These are phyloP conservation scores for Cygnus atratus DNA, from an alignment of 2,113 vertebrate genomes.

Conservation along the genomic window DNA sequence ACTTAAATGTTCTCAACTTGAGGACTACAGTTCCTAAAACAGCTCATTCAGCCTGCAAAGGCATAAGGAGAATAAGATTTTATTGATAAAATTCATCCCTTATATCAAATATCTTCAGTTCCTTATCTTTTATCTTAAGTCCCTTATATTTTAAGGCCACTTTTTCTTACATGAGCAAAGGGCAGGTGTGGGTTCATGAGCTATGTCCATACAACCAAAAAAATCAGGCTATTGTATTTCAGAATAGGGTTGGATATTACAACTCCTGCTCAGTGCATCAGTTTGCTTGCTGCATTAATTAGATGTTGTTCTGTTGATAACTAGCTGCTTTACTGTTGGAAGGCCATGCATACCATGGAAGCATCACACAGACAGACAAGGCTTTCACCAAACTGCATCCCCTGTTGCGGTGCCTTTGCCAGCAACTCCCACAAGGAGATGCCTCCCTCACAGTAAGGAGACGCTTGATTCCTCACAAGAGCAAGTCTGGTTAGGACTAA, in stretches of 20 bases:
- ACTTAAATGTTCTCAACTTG: constrained; percentile 30
- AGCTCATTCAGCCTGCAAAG: background rate
- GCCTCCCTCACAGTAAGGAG: background rate
- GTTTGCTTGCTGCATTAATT: background rate
- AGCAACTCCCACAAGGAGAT: background rate
- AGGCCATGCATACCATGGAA: background rate
- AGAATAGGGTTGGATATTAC: background rate
- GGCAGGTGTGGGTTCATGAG: background rate
- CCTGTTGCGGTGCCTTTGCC: background rate
- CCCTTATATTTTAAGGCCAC: background rate
- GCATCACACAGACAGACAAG: background rate
- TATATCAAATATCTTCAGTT: background rate
- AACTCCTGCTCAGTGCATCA: background rate
- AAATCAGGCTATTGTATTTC: background rate
- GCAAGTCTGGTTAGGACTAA: background rate
- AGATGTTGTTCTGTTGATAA: background rate
- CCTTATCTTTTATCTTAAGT: background rate
- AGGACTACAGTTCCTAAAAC: background rate
- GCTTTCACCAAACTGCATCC: background rate
- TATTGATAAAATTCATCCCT: background rate
- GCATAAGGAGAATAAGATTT: background rate
- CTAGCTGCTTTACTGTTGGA: background rate
- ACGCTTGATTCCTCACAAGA: background rate
- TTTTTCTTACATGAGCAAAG: background rate
- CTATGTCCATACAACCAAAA: background rate